Evolutionary conservation across 2,797 vertebrate species (phyloP), one percentile per base, ranked within the genome.

Genomic region (Falco berigora): DNA sequence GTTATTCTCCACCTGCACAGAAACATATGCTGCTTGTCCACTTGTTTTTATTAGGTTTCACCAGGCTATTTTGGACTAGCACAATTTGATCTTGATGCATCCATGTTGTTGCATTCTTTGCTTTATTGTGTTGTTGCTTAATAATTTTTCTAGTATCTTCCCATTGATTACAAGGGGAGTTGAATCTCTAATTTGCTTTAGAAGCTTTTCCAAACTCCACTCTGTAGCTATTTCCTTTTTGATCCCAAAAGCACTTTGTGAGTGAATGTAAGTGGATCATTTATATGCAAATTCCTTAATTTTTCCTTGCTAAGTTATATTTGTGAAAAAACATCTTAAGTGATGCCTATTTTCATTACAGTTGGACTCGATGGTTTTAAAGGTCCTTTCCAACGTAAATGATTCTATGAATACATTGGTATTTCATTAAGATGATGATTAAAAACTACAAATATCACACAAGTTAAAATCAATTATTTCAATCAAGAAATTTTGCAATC

Each of bases 391-490:
- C 73, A 56, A 18, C 47, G 40, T 30, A 13, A 42, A 0, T 55
- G 72, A 67, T 36, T 50, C 67, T 25, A 14, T 73, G 78, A 73
- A 78, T 66, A 22, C 14, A 56, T 52, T 76, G 92, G 4, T 91
- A 28, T 79, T 93, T 92, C 12, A 4, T 73, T 73, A 82, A n/a
- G 95, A 40, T 14, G 77, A 40, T 49, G 73, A 55, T 34, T 67
- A 11, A 36, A 25, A 67, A 85, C 67, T 27, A 49, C 74, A 46
- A 83, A 94, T 32, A 40, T 91, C 94, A 64, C 10, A 2, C 55
- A 20, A 56, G 62, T 78, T 72, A 27, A 83, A 94, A 92, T 93
- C 86, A 87, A 19, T 95, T 76, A 71, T 77, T 93, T 56, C 71
- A 89, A 94, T 94, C 52, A 46, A 61, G 88, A 9, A 52, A 7